A percentile compares a stretch with the other conserved stretches of the same genome.
phyloP scores from a whole-genome alignment of 2,113 vertebrate species.

The Loxodonta africana region DNA sequence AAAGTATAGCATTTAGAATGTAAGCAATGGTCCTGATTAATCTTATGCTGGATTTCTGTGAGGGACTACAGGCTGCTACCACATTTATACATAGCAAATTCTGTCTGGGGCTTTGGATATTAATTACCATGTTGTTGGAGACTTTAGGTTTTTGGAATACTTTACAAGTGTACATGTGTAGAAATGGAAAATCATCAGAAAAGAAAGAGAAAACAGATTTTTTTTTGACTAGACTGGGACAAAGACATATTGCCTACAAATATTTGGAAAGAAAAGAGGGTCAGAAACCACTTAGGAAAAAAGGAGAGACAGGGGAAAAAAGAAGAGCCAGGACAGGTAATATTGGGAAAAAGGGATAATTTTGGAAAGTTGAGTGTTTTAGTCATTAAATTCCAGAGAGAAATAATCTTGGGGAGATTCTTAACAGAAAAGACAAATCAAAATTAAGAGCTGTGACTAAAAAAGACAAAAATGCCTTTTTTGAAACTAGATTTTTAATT shows the following conservation, averaged over 20 bases:
- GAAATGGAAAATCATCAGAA: not conserved
- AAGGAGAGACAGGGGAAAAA: not conserved
- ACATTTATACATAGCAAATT: not conserved
- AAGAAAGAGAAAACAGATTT: not conserved
- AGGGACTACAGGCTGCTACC: not conserved
- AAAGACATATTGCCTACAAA: not conserved
- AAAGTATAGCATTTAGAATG: not conserved
- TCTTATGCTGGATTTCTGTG: not conserved
- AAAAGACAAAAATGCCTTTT: not conserved
- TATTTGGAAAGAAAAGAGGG: slow-evolving; percentile 29
- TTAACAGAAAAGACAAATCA: not conserved
- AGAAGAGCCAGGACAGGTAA: not conserved
- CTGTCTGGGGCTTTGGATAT: not conserved
- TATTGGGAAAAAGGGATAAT: not conserved
- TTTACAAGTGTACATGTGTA: not conserved
- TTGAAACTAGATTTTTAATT: not conserved
- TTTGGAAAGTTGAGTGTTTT: not conserved
- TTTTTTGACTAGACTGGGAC: not conserved
- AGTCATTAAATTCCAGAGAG: not conserved
- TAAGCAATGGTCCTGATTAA: not conserved
- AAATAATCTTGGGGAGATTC: not conserved
- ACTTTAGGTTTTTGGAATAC: not conserved
- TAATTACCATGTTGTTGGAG: not conserved
- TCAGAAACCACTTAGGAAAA: not conserved
- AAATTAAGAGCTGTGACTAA: not conserved